Percentiles rank a stretch among this genome's conserved stretches.
Conservation (phyloP, 2,797 vertebrate species). For the Helostoma temminkii region DNA sequence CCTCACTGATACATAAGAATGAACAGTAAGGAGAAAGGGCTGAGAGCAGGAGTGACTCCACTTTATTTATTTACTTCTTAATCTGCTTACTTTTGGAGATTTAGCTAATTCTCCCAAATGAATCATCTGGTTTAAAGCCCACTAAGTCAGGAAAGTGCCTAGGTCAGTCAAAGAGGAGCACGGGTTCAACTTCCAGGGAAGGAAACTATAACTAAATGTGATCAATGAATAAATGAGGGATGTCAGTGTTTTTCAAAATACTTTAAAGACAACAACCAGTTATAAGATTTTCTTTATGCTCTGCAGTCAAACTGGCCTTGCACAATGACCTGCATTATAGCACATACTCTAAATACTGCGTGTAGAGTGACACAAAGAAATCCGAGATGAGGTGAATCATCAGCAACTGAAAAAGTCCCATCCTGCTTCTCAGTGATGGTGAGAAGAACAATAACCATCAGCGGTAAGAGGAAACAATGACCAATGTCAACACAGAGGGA, state of each 20-base stretch:
- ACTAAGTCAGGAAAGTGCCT: constrained; percentile 40
- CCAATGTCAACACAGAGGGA: constrained; percentile 64
- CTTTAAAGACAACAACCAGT: constrained; percentile 15
- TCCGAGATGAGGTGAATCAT: constrained; percentile 83
- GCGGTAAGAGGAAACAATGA: constrained; percentile 76
- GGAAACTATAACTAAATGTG: constrained; percentile 32
- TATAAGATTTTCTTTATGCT: constrained; percentile 5
- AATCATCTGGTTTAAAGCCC: constrained; percentile 59
- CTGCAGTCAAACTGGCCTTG: too few species aligned
- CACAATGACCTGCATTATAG: constrained; percentile 9
- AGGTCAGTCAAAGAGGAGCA: constrained; percentile 30
- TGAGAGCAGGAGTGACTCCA: constrained; percentile 25
- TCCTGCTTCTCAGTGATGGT: constrained; percentile 75
- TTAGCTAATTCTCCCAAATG: constrained; percentile 56
- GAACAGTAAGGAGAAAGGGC: constrained; percentile 19
- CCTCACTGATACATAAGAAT: neutral
- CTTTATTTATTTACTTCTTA: constrained; percentile 63
- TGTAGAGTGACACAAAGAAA: constrained; percentile 52
- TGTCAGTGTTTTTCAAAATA: constrained; percentile 22
- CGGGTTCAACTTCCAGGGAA: constrained; percentile 31
- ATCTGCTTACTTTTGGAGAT: constrained; percentile 72
- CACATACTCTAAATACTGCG: neutral
- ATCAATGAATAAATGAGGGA: constrained; percentile 23
- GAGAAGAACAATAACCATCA: constrained; percentile 78
- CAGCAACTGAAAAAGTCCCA: constrained; percentile 77